phyloP scores from a whole-genome alignment of 2,797 vertebrate species.

The Paratrypauchen microcephalus region DNA sequence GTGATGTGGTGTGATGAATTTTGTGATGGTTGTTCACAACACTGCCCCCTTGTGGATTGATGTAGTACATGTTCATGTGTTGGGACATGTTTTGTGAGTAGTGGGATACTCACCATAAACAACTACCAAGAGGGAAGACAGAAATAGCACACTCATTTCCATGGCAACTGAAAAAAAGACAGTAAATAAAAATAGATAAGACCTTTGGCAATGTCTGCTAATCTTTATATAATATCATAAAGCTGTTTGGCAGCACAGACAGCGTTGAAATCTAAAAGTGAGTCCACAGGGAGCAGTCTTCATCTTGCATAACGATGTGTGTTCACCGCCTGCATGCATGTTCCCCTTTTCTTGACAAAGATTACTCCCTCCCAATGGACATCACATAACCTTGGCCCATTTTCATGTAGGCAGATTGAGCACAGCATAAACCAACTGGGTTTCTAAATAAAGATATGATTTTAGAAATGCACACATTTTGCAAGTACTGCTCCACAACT shows the following conservation, averaged over 20 bases:
- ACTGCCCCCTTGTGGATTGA: slow-evolving; percentile 42
- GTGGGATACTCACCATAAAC: slow-evolving; percentile 79
- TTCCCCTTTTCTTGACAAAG: slow-evolving; percentile 44
- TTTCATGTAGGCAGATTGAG: slow-evolving; percentile 37
- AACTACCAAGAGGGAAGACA: slow-evolving; percentile 86
- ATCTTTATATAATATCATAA: background rate
- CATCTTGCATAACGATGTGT: slow-evolving; percentile 32
- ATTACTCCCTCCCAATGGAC: slow-evolving; percentile 51
- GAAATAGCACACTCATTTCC: slow-evolving; percentile 85
- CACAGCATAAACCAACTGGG: background rate
- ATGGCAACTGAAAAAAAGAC: slow-evolving; percentile 82
- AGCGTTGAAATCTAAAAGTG: background rate
- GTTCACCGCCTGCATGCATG: slow-evolving; percentile 30
- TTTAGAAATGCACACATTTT: background rate
- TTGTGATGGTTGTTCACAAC: slow-evolving; percentile 6
- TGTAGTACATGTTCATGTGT: background rate
- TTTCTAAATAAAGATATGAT: slow-evolving; percentile 3
- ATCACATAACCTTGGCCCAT: slow-evolving; percentile 61
- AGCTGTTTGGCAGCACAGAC: slow-evolving; percentile 2
- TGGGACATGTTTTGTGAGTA: slow-evolving; percentile 19
- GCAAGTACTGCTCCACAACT: background rate
- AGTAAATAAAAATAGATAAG: slow-evolving; percentile 18
- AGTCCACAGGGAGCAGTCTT: slow-evolving; percentile 30
- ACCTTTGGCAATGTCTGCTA: slow-evolving; percentile 3
- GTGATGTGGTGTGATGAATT: background rate